phyloP scores from a whole-genome alignment of 2,797 vertebrate species.

The Lophura swinhoii region DNA sequence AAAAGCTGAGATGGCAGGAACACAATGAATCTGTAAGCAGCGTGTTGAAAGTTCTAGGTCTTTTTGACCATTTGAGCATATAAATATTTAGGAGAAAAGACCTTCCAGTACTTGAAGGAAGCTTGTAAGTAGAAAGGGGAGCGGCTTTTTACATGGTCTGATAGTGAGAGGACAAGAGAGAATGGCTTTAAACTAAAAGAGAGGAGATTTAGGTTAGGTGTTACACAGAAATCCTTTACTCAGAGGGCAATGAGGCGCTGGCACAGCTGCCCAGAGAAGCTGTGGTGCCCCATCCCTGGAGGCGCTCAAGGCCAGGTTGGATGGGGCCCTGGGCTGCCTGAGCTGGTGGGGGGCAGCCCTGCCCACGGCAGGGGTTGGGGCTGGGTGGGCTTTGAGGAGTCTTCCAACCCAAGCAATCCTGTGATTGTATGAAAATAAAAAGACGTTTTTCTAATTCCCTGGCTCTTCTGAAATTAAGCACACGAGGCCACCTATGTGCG shows the following conservation, averaged over 20 bases:
- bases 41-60: neutral
- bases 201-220: neutral
- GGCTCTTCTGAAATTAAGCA: neutral
- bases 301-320: neutral
- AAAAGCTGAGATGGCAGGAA: neutral
- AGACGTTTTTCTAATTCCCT: neutral
- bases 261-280: neutral
- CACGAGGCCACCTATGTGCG: neutral
- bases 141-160: too few species aligned
- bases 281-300: neutral
- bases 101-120: too few species aligned
- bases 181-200: too few species aligned
- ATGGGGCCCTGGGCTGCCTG: neutral
- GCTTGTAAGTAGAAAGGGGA: too few species aligned
- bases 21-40: rapidly evolving
- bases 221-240: neutral
- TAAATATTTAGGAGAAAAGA: too few species aligned
- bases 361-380: too few species aligned
- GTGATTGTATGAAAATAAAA: neutral
- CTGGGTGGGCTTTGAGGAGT: too few species aligned
- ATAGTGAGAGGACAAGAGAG: too few species aligned
- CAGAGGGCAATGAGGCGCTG: too few species aligned
- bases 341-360: too few species aligned
- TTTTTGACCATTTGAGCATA: rapidly evolving
- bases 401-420: neutral